These are phyloP conservation scores for Panopea generosa DNA, from an alignment of 2,888 invertebrate genomes.

Conservation along the genomic window DNA sequence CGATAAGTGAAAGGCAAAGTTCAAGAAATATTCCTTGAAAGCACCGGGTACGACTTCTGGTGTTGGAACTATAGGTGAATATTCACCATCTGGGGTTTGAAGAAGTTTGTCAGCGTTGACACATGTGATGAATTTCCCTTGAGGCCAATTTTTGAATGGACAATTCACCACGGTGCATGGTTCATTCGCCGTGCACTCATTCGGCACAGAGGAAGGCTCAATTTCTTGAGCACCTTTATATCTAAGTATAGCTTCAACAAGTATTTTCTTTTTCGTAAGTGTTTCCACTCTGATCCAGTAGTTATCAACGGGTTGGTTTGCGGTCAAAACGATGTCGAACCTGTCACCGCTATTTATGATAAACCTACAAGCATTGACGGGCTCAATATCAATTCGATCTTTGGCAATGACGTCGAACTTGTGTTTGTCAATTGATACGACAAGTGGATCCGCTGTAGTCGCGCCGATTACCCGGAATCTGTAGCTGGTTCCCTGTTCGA, in stretches of 20 bases:
- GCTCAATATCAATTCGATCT: conserved; percentile 73
- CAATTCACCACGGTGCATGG: conserved; percentile 71
- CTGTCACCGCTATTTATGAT: conserved; percentile 73
- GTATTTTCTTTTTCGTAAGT: conserved; percentile 49
- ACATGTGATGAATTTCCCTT: conserved; percentile 41
- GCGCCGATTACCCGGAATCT: conserved; percentile 72
- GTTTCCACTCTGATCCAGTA: conserved; percentile 76
- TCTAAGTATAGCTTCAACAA: conserved; percentile 66
- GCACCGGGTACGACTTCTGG: conserved; percentile 50
- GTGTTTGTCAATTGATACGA: conserved; percentile 73
- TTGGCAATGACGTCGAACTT: conserved; percentile 66
- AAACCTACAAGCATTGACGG: conserved; percentile 63
- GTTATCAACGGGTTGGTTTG: conserved; percentile 63
- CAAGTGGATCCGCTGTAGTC: conserved; percentile 68
- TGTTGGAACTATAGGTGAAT: conserved; percentile 46
- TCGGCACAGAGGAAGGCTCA: conserved; percentile 50
- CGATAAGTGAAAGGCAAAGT: conserved; percentile 78
- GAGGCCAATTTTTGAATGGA: conserved; percentile 68
- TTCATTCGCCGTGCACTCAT: conserved; percentile 44
- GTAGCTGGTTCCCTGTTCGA: conserved; percentile 55
- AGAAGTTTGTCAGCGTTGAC: conserved; percentile 55
- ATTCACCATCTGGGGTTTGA: no score
- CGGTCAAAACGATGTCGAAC: conserved; percentile 71
- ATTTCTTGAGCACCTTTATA: conserved; percentile 54
- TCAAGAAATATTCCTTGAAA: conserved; percentile 66